Conservation (phyloP, 64 coral and sea anemone genomes). For the Stichodactyla mertensii region DNA sequence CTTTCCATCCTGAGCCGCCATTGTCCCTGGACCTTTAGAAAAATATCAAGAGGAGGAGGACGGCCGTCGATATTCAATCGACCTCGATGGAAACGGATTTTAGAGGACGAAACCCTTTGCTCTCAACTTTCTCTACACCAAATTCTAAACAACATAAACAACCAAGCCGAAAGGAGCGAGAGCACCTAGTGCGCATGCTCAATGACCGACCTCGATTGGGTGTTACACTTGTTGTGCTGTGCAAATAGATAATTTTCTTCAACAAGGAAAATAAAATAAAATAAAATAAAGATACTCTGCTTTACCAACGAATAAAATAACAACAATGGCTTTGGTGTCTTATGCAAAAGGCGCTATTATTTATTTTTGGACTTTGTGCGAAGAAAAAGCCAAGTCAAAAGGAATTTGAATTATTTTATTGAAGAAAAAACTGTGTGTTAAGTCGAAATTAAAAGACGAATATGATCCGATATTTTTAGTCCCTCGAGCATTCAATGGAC, state of each 20-base stretch:
- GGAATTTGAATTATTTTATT: not conserved
- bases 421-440: not conserved
- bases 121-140: constrained; percentile 24
- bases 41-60: constrained; percentile 36
- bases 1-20: constrained; percentile 96
- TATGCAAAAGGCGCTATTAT: not conserved
- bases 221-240: not conserved
- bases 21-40: constrained; percentile 60
- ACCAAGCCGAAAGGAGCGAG: constrained; percentile 28
- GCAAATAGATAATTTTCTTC: not conserved
- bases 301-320: not conserved
- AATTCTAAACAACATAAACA: constrained; percentile 67
- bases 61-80: constrained; percentile 65
- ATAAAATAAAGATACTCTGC: not conserved
- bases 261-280: not conserved
- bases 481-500: not conserved
- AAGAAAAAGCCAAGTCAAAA: not conserved
- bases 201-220: not conserved
- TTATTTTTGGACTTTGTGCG: not conserved
- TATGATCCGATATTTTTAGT: not conserved
- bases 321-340: not conserved
- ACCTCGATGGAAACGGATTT: constrained; percentile 94
- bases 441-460: not conserved
- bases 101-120: not conserved
- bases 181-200: constrained; percentile 5